phyloP scores from a whole-genome alignment of 2,797 vertebrate species.

The Pantherophis vulpinus region DNA sequence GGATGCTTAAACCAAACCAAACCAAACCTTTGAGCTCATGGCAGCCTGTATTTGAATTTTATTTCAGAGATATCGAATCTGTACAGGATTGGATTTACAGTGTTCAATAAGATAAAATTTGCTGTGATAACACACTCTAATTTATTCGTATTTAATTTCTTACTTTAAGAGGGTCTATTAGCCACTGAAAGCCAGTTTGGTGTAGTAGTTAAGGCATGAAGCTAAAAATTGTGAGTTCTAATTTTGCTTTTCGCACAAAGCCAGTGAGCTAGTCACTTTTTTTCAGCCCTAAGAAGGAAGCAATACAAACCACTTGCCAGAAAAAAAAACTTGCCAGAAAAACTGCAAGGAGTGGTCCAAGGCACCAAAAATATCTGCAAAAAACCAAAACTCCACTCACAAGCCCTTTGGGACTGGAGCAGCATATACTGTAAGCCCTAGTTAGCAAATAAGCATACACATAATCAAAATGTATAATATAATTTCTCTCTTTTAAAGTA shows the following conservation, averaged over 20 bases:
- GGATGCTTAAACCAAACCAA: background rate
- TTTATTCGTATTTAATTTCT: background rate
- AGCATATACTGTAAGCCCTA: background rate
- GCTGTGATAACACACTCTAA: background rate
- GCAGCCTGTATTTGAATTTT: background rate
- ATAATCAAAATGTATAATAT: background rate
- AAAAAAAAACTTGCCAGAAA: background rate
- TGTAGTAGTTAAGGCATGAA: background rate
- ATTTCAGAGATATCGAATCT: background rate
- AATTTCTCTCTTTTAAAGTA: background rate
- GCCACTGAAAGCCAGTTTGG: background rate
- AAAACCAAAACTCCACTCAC: background rate
- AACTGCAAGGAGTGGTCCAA: background rate
- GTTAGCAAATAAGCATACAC: background rate
- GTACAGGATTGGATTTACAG: background rate
- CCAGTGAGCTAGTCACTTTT: background rate
- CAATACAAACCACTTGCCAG: background rate
- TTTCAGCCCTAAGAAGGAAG: background rate
- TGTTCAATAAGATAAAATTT: background rate
- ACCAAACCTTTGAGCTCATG: background rate
- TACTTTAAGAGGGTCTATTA: background rate
- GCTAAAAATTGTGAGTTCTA: background rate
- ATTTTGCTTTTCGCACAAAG: background rate
- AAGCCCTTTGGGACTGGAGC: background rate
- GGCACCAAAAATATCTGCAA: background rate